Evolutionary conservation across 2,113 vertebrate genomes (phyloP).

Genomic region (Cyprinus carpio): DNA sequence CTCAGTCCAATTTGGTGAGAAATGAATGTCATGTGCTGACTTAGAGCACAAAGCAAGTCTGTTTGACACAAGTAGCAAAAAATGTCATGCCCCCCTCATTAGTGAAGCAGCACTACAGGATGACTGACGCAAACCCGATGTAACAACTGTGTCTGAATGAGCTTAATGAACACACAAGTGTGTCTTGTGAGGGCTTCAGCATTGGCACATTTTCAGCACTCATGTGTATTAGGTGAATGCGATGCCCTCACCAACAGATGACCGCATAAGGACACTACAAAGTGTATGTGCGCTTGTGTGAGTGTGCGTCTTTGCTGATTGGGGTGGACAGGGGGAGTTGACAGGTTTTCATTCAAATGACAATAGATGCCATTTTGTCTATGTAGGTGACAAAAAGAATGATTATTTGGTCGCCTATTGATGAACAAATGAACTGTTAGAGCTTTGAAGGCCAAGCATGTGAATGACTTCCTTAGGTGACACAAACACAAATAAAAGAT

Average conservation of each 20-base stretch:
- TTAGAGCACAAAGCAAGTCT: not conserved
- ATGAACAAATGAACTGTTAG: not conserved
- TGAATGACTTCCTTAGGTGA: not conserved
- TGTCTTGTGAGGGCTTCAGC: not conserved
- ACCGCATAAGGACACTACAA: not conserved
- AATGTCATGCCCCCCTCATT: conserved; percentile 14
- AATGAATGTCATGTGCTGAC: not conserved
- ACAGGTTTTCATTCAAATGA: not conserved
- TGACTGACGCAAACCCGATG: conserved; percentile 7
- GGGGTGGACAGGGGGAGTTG: not conserved
- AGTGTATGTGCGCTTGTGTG: not conserved
- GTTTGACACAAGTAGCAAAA: conserved; percentile 5
- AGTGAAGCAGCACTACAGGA: not conserved
- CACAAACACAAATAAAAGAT: conserved; percentile 6
- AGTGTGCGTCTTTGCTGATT: not conserved
- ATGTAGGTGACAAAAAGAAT: not conserved
- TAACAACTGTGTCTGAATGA: conserved; percentile 1
- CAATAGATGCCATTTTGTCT: not conserved
- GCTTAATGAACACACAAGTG: not conserved
- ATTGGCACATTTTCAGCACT: not conserved
- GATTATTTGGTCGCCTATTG: not conserved
- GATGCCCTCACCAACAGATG: conserved; percentile 7
- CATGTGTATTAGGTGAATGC: not conserved
- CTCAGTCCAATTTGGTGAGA: not conserved
- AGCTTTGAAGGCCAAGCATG: not conserved